Evolutionary conservation across 2,888 invertebrate species (phyloP).

Genomic region (Hypomecis punctinalis): DNA sequence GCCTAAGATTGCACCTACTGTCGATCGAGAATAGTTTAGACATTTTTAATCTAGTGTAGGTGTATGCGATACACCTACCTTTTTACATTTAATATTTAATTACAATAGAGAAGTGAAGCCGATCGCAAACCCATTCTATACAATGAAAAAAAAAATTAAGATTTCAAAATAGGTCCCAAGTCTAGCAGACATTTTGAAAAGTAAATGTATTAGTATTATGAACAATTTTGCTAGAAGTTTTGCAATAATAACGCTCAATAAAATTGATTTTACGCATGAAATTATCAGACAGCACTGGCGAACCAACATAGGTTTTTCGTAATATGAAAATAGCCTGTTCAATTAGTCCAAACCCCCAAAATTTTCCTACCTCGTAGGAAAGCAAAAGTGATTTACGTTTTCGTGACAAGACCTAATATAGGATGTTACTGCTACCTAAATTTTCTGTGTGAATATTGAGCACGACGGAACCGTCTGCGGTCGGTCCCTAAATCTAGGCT

Average conservation of each 20-base stretch:
- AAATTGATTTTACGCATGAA: too few species aligned
- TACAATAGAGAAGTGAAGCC: too few species aligned
- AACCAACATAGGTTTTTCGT: constrained; percentile 3
- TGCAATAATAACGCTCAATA: neutral
- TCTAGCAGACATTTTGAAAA: too few species aligned
- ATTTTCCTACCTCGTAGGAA: constrained; percentile 19
- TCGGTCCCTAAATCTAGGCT: neutral
- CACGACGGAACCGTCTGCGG: constrained; percentile 15
- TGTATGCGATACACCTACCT: too few species aligned
- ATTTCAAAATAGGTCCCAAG: too few species aligned
- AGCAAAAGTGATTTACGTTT: constrained; percentile 37
- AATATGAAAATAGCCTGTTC: constrained; percentile 35
- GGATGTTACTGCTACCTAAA: constrained; percentile 18
- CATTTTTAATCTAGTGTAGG: too few species aligned
- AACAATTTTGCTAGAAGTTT: neutral
- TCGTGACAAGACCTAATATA: constrained; percentile 37
- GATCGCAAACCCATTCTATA: too few species aligned
- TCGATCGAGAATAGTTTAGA: too few species aligned
- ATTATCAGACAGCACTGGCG: neutral
- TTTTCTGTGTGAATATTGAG: constrained; percentile 21
- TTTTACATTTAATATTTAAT: too few species aligned
- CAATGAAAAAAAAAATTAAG: too few species aligned
- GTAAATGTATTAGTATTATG: too few species aligned
- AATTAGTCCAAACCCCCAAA: constrained; percentile 30
- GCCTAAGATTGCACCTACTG: too few species aligned